Percentiles rank a stretch among this genome's conserved stretches.
phyloP scores from a whole-genome alignment of 1,140 invertebrate genomes.

The Listronotus oregonensis region DNA sequence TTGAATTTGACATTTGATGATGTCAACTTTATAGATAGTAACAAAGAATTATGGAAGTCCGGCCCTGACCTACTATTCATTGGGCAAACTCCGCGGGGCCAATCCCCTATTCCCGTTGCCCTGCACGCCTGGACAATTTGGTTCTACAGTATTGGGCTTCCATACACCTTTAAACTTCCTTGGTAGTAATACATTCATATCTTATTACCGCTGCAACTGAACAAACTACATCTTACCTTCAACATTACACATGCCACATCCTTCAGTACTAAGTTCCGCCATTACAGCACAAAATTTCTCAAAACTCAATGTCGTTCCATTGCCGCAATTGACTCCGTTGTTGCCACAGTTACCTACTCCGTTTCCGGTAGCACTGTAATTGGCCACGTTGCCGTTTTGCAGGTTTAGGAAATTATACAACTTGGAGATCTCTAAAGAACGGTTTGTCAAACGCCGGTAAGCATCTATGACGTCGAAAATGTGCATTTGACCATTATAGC shows the following conservation, averaged over 20 bases:
- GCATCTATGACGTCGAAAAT: slow-evolving; percentile 48
- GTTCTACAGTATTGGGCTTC: too few species aligned
- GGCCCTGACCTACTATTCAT: too few species aligned
- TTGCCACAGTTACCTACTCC: slow-evolving; percentile 8
- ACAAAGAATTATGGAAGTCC: too few species aligned
- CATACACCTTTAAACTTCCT: too few species aligned
- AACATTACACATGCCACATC: slow-evolving; percentile 44
- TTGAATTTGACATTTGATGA: too few species aligned
- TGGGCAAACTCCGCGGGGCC: too few species aligned
- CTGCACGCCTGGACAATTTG: too few species aligned
- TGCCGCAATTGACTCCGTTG: neutral
- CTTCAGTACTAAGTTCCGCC: slow-evolving; percentile 59
- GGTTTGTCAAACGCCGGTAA: slow-evolving; percentile 50
- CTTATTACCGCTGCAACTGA: neutral
- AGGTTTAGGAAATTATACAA: slow-evolving; percentile 47
- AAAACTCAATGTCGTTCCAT: slow-evolving; percentile 52
- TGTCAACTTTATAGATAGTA: too few species aligned
- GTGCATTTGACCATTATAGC: slow-evolving; percentile 48
- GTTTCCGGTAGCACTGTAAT: slow-evolving; percentile 13
- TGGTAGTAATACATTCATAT: too few species aligned
- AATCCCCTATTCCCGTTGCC: too few species aligned
- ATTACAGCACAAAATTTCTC: slow-evolving; percentile 63
- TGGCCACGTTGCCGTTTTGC: slow-evolving; percentile 24
- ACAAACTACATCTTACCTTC: slow-evolving; percentile 46
- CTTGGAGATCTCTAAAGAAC: slow-evolving; percentile 44